These are phyloP conservation scores for Leptarthrus brevirostris DNA, from an alignment of 2,888 invertebrate species.

Conservation along the genomic window DNA sequence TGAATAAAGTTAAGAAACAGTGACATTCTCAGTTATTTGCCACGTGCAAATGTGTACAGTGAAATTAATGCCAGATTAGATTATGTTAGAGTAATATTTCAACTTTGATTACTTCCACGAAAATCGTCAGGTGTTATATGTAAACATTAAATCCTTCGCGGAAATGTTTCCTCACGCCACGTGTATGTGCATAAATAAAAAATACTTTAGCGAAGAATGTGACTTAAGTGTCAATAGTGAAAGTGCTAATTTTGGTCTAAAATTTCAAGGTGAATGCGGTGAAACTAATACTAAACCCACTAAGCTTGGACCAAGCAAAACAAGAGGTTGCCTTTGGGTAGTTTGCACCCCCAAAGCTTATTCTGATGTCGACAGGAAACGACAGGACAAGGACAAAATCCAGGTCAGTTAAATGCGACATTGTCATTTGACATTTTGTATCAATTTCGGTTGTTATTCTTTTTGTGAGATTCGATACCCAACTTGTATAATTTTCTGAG, in stretches of 20 bases:
- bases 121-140: too few species aligned
- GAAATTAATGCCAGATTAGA: too few species aligned
- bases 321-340: background rate
- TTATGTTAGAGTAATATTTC: too few species aligned
- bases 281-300: background rate
- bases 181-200: slow-evolving; percentile 35
- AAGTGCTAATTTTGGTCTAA: too few species aligned
- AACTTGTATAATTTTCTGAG: too few species aligned
- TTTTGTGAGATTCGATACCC: too few species aligned
- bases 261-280: background rate
- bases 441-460: too few species aligned
- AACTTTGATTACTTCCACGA: too few species aligned
- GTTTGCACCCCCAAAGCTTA: background rate
- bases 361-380: background rate
- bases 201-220: background rate
- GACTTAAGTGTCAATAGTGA: background rate
- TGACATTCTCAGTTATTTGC: too few species aligned
- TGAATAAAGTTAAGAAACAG: too few species aligned
- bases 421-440: too few species aligned
- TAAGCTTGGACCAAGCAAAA: background rate
- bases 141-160: slow-evolving; percentile 21
- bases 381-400: background rate
- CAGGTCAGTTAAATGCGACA: slow-evolving; percentile 41
- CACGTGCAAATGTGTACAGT: too few species aligned
- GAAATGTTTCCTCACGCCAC: slow-evolving; percentile 36